phyloP scores from a whole-genome alignment of 2,888 invertebrate species.

The Drosophila pegasa region DNA sequence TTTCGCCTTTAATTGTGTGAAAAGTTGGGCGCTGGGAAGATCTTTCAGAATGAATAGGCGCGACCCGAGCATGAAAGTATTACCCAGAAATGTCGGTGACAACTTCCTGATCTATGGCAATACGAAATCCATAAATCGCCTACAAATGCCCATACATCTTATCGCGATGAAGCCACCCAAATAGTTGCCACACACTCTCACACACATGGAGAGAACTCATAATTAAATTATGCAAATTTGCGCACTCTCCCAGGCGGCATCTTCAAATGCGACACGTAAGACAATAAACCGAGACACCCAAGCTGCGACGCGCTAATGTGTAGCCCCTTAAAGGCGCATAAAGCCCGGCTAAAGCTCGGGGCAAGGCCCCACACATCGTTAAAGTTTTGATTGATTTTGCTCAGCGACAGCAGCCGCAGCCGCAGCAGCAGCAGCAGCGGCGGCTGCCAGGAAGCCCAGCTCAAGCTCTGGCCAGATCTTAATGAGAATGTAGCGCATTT shows the following conservation, averaged over 20 bases:
- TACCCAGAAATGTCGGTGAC: constrained; percentile 41
- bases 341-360: constrained; percentile 3
- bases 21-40: constrained; percentile 36
- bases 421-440: constrained; percentile 35
- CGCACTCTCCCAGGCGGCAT: constrained; percentile 50
- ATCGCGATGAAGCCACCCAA: constrained; percentile 67
- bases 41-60: constrained; percentile 1
- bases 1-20: constrained; percentile 64
- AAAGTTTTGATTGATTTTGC: constrained; percentile 76
- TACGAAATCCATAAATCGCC: constrained; percentile 60
- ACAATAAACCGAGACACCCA: constrained; percentile 45
- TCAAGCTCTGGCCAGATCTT: constrained; percentile 46
- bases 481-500: constrained; percentile 75
- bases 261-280: constrained; percentile 53
- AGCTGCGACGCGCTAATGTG: constrained; percentile 36
- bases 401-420: constrained; percentile 20
- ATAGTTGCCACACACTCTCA: constrained; percentile 39
- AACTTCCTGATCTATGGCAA: constrained; percentile 67
- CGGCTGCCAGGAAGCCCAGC: constrained; percentile 53
- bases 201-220: constrained; percentile 64
- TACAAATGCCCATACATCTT: constrained; percentile 57
- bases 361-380: constrained; percentile 58
- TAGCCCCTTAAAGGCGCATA: constrained; percentile 26
- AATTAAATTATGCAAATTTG: constrained; percentile 78
- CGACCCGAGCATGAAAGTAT: constrained; percentile 9